Percentiles rank a stretch among this genome's conserved stretches.
Conservation (phyloP, 2,797 vertebrate genomes). For the Anas georgica region DNA sequence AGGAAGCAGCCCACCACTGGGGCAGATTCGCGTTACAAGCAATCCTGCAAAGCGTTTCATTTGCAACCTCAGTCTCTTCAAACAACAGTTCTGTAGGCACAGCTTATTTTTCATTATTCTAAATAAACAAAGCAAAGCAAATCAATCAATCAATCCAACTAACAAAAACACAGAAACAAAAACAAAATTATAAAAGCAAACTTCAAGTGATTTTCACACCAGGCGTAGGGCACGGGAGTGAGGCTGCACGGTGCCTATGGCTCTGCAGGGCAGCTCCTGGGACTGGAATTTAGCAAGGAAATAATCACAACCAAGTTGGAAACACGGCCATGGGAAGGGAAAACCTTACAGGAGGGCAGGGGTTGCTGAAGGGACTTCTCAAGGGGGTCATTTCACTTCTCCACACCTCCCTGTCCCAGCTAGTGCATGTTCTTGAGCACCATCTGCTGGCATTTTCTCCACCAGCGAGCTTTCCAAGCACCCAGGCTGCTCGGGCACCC, state of each 20-base stretch:
- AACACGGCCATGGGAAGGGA: not conserved
- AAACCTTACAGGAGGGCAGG: not conserved
- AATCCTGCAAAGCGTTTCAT: not conserved
- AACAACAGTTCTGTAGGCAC: not conserved
- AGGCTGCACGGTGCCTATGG: not conserved
- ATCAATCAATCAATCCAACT: not conserved
- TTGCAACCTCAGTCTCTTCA: not conserved
- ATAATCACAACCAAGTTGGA: not conserved
- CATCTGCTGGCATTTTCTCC: slow-evolving; percentile 38
- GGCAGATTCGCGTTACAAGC: not conserved
- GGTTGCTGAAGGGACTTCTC: not conserved
- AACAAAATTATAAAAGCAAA: not conserved
- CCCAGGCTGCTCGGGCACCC: not conserved
- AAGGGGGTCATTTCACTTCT: not conserved
- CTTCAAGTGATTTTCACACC: not conserved
- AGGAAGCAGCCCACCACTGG: not conserved
- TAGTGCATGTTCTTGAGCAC: slow-evolving; percentile 10
- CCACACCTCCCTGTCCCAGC: not conserved
- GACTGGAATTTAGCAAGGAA: not conserved
- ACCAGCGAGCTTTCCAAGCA: not conserved
- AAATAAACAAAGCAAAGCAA: not conserved
- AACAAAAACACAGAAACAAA: not conserved
- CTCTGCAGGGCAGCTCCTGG: not conserved
- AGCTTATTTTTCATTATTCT: not conserved
- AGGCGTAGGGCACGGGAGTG: not conserved